Evolutionary conservation across 2,888 invertebrate species (phyloP).

Genomic region (Autographa pulchrina): DNA sequence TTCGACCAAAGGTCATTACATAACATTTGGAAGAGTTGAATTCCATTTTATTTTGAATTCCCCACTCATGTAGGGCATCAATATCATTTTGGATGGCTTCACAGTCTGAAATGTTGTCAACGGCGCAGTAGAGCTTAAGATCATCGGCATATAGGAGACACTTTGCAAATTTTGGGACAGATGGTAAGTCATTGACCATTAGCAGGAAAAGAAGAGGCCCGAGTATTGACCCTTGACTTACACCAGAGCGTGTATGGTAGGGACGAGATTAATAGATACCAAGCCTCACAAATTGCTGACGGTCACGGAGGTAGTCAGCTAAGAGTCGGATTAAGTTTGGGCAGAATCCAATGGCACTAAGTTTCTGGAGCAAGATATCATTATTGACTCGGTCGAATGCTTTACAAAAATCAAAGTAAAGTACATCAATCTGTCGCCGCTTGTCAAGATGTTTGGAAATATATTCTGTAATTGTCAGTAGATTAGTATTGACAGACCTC

Average conservation of each 20-base stretch:
- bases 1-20: neutral
- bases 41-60: neutral
- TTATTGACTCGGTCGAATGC: no score
- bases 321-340: slow-evolving; percentile 1
- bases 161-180: neutral
- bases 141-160: slow-evolving; percentile 8
- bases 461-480: no score
- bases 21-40: neutral
- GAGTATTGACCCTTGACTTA: slow-evolving; percentile 11
- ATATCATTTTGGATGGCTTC: no score
- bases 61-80: no score
- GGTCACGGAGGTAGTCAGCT: slow-evolving; percentile 13
- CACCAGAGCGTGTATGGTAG: slow-evolving; percentile 6
- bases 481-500: no score
- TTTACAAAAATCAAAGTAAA: no score
- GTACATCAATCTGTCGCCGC: no score
- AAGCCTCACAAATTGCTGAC: slow-evolving; percentile 9
- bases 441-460: no score
- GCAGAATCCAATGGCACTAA: neutral
- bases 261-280: neutral
- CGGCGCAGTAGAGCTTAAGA: neutral
- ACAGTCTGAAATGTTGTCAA: no score
- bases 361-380: neutral
- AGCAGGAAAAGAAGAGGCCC: slow-evolving; percentile 10
- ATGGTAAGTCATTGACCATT: slow-evolving; percentile 5